Percentiles rank a stretch among this genome's conserved stretches.
Evolutionary conservation across 1,140 invertebrate genomes (phyloP).

Genomic region (Probaryconus sp.): DNA sequence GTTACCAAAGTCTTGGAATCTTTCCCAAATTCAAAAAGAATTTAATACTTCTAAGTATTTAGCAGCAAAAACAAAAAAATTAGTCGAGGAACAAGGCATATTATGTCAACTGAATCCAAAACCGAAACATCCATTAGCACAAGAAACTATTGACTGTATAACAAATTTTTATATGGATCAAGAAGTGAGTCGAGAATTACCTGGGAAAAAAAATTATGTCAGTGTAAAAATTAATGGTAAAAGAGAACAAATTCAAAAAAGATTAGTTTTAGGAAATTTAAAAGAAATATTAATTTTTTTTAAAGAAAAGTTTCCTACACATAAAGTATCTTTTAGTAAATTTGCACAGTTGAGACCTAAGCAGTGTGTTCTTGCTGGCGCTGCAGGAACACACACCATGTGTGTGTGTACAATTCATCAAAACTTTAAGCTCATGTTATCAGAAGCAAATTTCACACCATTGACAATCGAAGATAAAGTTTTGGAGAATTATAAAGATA

Average conservation of each 20-base stretch:
- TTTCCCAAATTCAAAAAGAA: slow-evolving; percentile 7
- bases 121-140: too few relatives aligned
- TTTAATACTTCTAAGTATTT: slow-evolving; percentile 3
- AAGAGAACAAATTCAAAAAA: too few relatives aligned
- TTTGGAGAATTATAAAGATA: neutral
- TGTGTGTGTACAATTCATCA: slow-evolving; percentile 17
- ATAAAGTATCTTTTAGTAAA: too few relatives aligned
- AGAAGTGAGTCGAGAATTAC: too few relatives aligned
- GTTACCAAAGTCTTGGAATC: slow-evolving; percentile 2
- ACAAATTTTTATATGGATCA: too few relatives aligned
- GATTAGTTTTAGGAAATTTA: too few relatives aligned
- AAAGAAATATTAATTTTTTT: too few relatives aligned
- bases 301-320: too few relatives aligned
- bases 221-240: too few relatives aligned
- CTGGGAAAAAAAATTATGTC: too few relatives aligned
- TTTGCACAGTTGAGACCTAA: slow-evolving; percentile 7
- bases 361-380: slow-evolving; percentile 21
- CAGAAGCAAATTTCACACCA: neutral
- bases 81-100: neutral
- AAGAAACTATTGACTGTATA: too few relatives aligned
- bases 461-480: neutral
- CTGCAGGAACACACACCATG: slow-evolving; percentile 13
- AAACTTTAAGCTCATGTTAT: slow-evolving; percentile 12
- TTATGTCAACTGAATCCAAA: neutral
- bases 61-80: slow-evolving; percentile 2